phyloP scores from a whole-genome alignment of 2,888 invertebrate genomes.

The Yponomeuta evonymella region DNA sequence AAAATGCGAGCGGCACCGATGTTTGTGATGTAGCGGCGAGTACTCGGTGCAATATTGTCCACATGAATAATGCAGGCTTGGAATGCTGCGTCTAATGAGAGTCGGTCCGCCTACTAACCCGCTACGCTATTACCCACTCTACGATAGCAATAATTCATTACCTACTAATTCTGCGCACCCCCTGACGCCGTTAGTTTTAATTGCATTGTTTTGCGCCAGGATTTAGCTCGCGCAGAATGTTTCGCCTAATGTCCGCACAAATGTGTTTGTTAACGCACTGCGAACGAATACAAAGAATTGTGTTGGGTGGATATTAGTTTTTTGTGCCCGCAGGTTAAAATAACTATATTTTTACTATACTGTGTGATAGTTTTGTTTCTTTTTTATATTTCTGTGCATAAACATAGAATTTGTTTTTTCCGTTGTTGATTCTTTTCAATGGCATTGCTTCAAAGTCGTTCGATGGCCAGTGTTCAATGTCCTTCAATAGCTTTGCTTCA shows the following conservation, averaged over 20 bases:
- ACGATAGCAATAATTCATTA: slow-evolving; percentile 67
- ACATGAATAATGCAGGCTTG: slow-evolving; percentile 70
- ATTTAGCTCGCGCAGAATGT: slow-evolving; percentile 8
- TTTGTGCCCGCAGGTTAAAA: background rate
- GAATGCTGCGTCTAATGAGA: slow-evolving; percentile 66
- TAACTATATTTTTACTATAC: no score
- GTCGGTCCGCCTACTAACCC: slow-evolving; percentile 51
- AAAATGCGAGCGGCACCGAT: slow-evolving; percentile 21
- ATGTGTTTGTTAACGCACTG: slow-evolving; percentile 10
- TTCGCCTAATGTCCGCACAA: slow-evolving; percentile 6
- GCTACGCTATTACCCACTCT: slow-evolving; percentile 53
- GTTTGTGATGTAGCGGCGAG: slow-evolving; percentile 41
- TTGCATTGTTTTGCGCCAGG: slow-evolving; percentile 17
- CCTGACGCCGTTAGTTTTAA: slow-evolving; percentile 17
- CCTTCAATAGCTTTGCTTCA: no score
- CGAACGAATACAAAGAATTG: background rate
- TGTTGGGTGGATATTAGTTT: background rate
- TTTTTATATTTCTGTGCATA: no score
- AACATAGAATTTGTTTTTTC: no score
- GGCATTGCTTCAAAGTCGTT: no score
- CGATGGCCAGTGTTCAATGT: no score
- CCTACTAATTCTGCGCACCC: slow-evolving; percentile 52
- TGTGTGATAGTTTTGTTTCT: no score
- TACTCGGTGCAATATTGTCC: slow-evolving; percentile 65
- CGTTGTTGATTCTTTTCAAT: no score